These are phyloP conservation scores for Acyrthosiphon pisum DNA, from an alignment of 1,140 invertebrate species.

Conservation along the genomic window DNA sequence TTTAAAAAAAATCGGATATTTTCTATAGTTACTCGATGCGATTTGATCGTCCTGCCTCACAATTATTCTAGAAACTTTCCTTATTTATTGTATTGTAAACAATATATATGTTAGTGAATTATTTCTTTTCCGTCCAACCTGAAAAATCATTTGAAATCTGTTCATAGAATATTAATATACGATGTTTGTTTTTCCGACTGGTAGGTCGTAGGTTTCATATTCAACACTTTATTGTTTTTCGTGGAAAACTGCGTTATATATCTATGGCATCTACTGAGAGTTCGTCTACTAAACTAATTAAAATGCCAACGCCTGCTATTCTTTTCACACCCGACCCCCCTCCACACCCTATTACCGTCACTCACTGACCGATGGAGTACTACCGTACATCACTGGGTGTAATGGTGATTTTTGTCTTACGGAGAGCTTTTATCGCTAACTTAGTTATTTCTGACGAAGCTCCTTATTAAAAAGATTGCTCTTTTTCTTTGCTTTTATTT, in stretches of 20 bases:
- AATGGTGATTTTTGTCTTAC: background rate
- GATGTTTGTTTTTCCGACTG: background rate
- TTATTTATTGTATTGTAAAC: too few relatives aligned
- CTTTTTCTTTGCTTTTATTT: background rate
- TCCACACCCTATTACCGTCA: background rate
- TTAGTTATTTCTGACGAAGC: conserved; percentile 4
- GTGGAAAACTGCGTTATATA: background rate
- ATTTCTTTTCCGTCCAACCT: background rate
- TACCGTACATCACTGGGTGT: background rate
- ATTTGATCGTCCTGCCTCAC: background rate
- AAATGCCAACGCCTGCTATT: background rate
- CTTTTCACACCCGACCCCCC: background rate
- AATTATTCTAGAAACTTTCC: background rate
- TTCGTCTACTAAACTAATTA: conserved; percentile 20
- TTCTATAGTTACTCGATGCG: background rate
- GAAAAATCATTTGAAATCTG: background rate
- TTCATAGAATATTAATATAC: background rate
- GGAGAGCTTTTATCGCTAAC: background rate
- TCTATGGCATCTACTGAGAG: background rate
- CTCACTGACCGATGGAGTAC: background rate
- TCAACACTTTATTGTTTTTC: background rate
- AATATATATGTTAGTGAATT: background rate
- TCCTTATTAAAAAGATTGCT: conserved; percentile 11
- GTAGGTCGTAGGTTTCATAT: background rate
- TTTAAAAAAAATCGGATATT: background rate